Base-by-base conservation (phyloP, 2,888 invertebrate genomes). In the Odiellus spinosus region DNA sequence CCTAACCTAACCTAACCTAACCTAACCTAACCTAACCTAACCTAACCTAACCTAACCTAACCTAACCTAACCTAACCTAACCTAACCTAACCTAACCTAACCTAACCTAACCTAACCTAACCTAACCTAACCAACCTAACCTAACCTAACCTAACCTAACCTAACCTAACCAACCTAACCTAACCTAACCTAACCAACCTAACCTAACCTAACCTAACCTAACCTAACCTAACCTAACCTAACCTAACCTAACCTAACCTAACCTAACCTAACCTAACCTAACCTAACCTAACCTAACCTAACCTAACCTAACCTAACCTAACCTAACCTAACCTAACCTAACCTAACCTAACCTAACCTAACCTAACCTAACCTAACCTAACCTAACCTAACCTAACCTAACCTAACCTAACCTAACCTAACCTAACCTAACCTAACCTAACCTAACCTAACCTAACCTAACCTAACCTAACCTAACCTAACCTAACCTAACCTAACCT, bases 381-480 rank as follows among this genome's bases (percentile, higher is more conserved):
- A 34, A 36, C 21, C 34, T 12, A 34, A 43, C 21, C 43, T 34
- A 34, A 43, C 21, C 33, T 34, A 41, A 17, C 42, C 20, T 18
- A 41, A 36, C 40, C 4, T 32, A 41, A 40, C 19, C 40, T 17
- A 45, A 42, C 1, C 14, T 42, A 53, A 61, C 64, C 20, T 61
- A 60, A 55, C 64, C 42, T 26, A 41, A 26, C 26, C 26, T 26
- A 26, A 26, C 26, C 26, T 26, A 26, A 26, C 26, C 26, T 26
- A 26, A 26, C 26, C 26, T 26, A 26, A 26, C 26, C 26, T 26
- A 26, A 26, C 26, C 26, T 26, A 26, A 26, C 26, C 26, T 26
- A 26, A 26, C 26, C 26, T 26, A 26, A 26, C 26, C 26, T 26
- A 26, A 26, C 26, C 26, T 26, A 26, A 26, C 26, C 26, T 26